Evolutionary conservation across 2,797 vertebrate genomes (phyloP).

Genomic region (Cuculus canorus): DNA sequence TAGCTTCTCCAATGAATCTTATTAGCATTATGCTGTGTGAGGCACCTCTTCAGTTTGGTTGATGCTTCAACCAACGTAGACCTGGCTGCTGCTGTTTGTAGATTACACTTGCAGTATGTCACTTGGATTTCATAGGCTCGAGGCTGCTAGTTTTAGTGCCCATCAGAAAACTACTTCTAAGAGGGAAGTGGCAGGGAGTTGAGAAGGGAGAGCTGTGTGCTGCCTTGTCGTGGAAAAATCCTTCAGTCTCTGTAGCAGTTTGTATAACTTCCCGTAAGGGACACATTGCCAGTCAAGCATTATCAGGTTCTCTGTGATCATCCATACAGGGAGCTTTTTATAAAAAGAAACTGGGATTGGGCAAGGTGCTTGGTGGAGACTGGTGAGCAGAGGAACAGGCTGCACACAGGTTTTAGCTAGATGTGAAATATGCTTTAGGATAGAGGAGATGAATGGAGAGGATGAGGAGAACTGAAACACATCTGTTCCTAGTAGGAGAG

Average conservation of each 20-base stretch:
- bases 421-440: not conserved
- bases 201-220: not conserved
- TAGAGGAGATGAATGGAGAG: not conserved
- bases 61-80: not conserved
- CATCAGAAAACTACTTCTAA: not conserved
- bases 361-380: not conserved
- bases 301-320: not conserved
- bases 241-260: not conserved
- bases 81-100: accelerated
- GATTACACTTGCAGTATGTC: not conserved
- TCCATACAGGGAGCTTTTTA: not conserved
- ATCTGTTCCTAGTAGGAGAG: not conserved
- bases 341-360: not conserved
- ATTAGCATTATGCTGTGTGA: not conserved
- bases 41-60: not conserved
- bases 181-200: not conserved
- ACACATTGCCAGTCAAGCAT: not conserved
- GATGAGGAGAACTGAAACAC: not conserved
- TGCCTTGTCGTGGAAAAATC: not conserved
- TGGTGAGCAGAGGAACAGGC: not conserved
- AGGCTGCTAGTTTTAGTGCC: not conserved
- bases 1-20: not conserved
- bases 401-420: not conserved
- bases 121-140: not conserved
- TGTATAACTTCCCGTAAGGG: not conserved